These are phyloP conservation scores for Spilarctia lutea DNA, from an alignment of 2,888 invertebrate genomes.

Conservation along the genomic window DNA sequence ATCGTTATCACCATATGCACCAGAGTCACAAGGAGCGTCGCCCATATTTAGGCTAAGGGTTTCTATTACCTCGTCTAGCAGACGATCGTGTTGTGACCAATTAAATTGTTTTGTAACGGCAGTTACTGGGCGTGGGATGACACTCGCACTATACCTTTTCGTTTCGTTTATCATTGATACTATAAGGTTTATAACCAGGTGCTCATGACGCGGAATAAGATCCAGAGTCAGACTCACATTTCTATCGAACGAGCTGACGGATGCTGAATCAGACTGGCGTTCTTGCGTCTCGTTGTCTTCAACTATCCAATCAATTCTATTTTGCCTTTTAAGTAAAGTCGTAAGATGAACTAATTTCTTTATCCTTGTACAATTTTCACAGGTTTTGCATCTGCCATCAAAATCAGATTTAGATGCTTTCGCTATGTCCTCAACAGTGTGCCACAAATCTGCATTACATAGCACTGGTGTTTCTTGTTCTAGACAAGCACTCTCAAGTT, in stretches of 20 bases:
- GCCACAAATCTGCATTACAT: background rate
- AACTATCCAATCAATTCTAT: background rate
- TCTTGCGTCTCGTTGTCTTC: background rate
- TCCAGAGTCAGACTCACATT: background rate
- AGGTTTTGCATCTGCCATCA: slow-evolving; percentile 22
- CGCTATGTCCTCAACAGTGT: slow-evolving; percentile 11
- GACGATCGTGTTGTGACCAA: slow-evolving; percentile 13
- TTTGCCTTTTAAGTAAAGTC: background rate
- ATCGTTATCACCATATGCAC: no score
- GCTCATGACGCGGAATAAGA: slow-evolving; percentile 19
- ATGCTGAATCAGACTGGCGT: background rate
- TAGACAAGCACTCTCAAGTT: background rate
- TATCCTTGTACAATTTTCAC: slow-evolving; percentile 21
- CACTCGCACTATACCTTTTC: background rate
- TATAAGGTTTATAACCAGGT: slow-evolving; percentile 25
- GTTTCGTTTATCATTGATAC: background rate
- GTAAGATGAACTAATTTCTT: slow-evolving; percentile 22
- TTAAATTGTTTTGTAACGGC: background rate
- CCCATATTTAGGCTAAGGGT: background rate
- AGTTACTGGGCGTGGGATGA: slow-evolving; percentile 16
- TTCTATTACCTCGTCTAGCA: slow-evolving; percentile 19
- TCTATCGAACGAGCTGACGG: background rate
- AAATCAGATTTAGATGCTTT: slow-evolving; percentile 7
- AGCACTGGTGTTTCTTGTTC: background rate
- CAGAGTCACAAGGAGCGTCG: background rate